Conservation (phyloP, 2,797 vertebrate species). For the Falco novaeseelandiae region DNA sequence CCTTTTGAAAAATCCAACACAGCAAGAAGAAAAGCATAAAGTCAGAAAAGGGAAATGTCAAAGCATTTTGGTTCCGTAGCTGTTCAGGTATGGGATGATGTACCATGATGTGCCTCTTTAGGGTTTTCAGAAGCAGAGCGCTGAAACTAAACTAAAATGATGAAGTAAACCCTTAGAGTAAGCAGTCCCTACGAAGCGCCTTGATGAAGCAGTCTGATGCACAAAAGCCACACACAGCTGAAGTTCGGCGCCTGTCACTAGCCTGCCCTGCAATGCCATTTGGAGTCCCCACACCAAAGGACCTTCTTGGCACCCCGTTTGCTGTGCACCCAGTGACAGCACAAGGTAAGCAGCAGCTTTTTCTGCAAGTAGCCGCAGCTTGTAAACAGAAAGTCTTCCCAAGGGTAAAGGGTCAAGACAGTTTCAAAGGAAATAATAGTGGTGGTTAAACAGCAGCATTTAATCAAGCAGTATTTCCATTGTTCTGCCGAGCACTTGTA, state of each 20-base stretch:
- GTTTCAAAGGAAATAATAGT: conserved; percentile 24
- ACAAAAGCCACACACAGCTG: neutral
- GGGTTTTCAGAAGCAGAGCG: neutral
- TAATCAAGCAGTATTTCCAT: conserved; percentile 52
- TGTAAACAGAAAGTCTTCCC: neutral
- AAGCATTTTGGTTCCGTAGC: neutral
- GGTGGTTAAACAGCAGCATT: conserved; percentile 68
- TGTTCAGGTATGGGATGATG: neutral
- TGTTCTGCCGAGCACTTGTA: conserved; percentile 24
- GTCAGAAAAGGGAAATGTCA: neutral
- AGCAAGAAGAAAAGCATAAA: neutral
- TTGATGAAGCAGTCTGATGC: neutral
- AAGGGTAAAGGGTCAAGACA: neutral
- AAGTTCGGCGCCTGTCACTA: neutral
- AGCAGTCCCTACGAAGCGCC: neutral
- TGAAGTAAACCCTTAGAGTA: neutral
- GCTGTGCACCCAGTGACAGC: neutral
- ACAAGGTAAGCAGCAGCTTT: neutral
- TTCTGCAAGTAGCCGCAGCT: neutral
- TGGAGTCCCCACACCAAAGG: neutral
- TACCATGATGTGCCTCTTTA: neutral
- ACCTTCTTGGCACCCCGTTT: neutral
- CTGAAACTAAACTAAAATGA: neutral
- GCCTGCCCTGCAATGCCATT: neutral
- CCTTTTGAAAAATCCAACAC: neutral